Percentiles rank a stretch among this genome's conserved stretches.
phyloP scores from a whole-genome alignment of 2,888 invertebrate genomes.

The Imbricaverruca yamaguchii region DNA sequence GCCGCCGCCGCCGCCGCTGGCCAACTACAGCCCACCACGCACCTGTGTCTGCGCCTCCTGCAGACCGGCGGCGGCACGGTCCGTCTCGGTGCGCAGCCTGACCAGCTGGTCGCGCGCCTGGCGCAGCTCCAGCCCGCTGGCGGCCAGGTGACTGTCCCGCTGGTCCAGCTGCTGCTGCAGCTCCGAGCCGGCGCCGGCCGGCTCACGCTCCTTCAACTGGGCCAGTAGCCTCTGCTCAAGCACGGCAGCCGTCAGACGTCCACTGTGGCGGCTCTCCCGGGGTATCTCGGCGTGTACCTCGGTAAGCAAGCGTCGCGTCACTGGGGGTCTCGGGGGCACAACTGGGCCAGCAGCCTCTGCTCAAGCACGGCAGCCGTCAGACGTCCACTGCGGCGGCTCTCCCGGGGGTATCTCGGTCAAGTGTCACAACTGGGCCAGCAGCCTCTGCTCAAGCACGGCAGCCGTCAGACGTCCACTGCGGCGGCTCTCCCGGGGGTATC shows the following conservation, averaged over 20 bases:
- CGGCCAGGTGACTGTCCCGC: not conserved
- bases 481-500: too few relatives aligned
- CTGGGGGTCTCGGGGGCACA: too few relatives aligned
- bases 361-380: too few relatives aligned
- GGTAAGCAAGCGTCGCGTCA: too few relatives aligned
- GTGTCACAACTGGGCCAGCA: too few relatives aligned
- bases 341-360: not conserved
- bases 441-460: not conserved
- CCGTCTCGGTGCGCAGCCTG: not conserved
- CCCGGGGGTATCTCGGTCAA: too few relatives aligned
- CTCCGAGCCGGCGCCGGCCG: not conserved
- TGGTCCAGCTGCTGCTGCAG: not conserved
- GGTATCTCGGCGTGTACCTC: too few relatives aligned
- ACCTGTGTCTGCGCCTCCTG: not conserved
- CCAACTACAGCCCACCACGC: not conserved
- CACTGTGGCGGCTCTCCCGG: too few relatives aligned
- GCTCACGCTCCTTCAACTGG: constrained; percentile 9
- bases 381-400: too few relatives aligned
- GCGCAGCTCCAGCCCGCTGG: not conserved
- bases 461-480: too few relatives aligned
- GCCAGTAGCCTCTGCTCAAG: not conserved
- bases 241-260: too few relatives aligned
- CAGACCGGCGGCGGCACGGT: not conserved
- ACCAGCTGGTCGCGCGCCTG: not conserved
- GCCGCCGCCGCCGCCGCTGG: too few relatives aligned